Evolutionary conservation across 2,888 invertebrate species (phyloP), one percentile per base, ranked within the genome.

Genomic region (Luperina nickerlii): DNA sequence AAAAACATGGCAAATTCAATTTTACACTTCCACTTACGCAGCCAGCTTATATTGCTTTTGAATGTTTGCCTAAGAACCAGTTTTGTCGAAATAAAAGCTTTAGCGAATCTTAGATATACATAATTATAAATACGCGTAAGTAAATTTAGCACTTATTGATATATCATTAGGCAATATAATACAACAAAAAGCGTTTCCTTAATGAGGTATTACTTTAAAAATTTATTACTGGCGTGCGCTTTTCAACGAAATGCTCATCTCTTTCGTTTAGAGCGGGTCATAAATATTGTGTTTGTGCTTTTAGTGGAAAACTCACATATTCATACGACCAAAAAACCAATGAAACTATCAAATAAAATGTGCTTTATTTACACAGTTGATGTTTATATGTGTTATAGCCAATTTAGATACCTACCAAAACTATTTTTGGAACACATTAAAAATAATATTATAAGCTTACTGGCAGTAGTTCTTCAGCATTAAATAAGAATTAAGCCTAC

Each of bases 211-310:
- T 45, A 76, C 70, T 63, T 77, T 27, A 24, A 74, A 18, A 67
- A 78, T 86, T 71, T 78, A 81, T 68, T 72, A 69, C 48, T 1
- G 51, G 38, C 69, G n/a, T 54, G 60, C 32, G 54, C 42, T 78
- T 82, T 85, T 78, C 73, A 74, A 67, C 73, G 51, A 57, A 13
- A 54, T 15, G 51, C 45, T 78, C 20, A 70, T 54, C 62, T 57
- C 4, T 70, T 70, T 62, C 67, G 77, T 74, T 85, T 71, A 74
- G 27, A 73, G 65, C 51, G 3, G n/a, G 54, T 57, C 60, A 74
- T 84, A 84, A 84, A 84, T 74, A 69, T 51, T 79, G 38, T 65
- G 62, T 71, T 51, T n/a, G 6, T 38, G 54, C 18, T 45, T 48
- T 32, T 60, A 51, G n/a, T 65, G 7, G 54, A 32, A 63, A 67